Percentiles rank a stretch among this genome's conserved stretches.
Evolutionary conservation across 2,888 invertebrate species (phyloP).

Genomic region (Orthonevra nobilis): DNA sequence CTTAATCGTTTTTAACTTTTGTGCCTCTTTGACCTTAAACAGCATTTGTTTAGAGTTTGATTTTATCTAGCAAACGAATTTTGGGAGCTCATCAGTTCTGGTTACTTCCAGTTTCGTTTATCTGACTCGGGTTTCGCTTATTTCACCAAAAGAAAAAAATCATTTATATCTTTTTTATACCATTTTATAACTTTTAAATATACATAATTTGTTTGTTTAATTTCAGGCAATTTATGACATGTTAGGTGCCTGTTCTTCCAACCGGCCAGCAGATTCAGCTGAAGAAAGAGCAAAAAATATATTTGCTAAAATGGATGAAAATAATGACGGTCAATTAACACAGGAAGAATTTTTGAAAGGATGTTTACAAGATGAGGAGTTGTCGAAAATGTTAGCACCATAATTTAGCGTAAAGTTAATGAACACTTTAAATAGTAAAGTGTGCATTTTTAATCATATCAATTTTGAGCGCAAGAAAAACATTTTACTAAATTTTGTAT

Average conservation of each 20-base stretch:
- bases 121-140: no score
- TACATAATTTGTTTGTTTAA: slow-evolving; percentile 26
- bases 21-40: no score
- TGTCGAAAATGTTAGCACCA: slow-evolving; percentile 96
- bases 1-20: no score
- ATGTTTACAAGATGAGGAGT: slow-evolving; percentile 97
- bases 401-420: slow-evolving; percentile 79
- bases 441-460: slow-evolving; percentile 64
- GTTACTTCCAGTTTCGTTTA: no score
- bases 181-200: no score
- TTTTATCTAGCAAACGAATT: no score
- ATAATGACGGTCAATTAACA: slow-evolving; percentile 98
- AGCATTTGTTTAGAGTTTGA: no score
- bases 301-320: slow-evolving; percentile 99
- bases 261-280: slow-evolving; percentile 96
- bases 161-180: no score
- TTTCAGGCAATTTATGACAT: slow-evolving; percentile 99
- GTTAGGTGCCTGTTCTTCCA: slow-evolving; percentile 98
- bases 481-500: slow-evolving; percentile 65
- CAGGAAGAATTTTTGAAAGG: slow-evolving; percentile 99
- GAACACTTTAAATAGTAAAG: slow-evolving; percentile 30
- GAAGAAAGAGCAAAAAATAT: slow-evolving; percentile 99
- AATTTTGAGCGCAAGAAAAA: slow-evolving; percentile 51
- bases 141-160: no score
- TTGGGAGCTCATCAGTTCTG: no score